phyloP scores from a whole-genome alignment of 2,888 invertebrate species.

The Sipunculus nudus region DNA sequence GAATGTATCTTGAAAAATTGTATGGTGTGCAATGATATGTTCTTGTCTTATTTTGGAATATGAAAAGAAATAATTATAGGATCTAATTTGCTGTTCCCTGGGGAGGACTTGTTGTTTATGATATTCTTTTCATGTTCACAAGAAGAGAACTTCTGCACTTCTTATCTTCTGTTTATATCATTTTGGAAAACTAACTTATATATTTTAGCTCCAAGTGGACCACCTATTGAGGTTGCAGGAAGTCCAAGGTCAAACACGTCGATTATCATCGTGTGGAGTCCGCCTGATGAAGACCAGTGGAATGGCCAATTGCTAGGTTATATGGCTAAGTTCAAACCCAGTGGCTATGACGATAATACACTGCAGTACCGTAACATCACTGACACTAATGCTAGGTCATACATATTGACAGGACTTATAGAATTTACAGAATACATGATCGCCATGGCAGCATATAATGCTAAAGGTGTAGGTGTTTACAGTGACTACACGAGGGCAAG shows the following conservation, averaged over 20 bases:
- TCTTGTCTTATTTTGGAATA: no score
- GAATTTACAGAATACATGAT: slow-evolving; percentile 98
- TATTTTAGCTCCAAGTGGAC: slow-evolving; percentile 90
- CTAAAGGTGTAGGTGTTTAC: slow-evolving; percentile 93
- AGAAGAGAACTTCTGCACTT: no score
- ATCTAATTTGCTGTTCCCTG: no score
- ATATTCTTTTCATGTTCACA: no score
- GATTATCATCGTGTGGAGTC: slow-evolving; percentile 96
- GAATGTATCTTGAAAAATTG: no score
- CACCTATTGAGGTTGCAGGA: slow-evolving; percentile 93
- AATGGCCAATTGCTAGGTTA: slow-evolving; percentile 96
- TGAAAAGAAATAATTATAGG: no score
- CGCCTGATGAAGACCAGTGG: slow-evolving; percentile 90
- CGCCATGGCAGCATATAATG: slow-evolving; percentile 94
- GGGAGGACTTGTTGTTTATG: no score
- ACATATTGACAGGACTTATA: slow-evolving; percentile 89
- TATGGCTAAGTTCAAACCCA: slow-evolving; percentile 87
- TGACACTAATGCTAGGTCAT: slow-evolving; percentile 67
- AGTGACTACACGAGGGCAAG: slow-evolving; percentile 91
- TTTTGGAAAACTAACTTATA: no score
- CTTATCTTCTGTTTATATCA: no score
- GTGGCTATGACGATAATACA: slow-evolving; percentile 78
- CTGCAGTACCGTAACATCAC: slow-evolving; percentile 76
- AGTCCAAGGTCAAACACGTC: slow-evolving; percentile 93
- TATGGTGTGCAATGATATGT: no score